Evolutionary conservation across 2,797 vertebrate genomes (phyloP), one percentile per base, ranked within the genome.

Genomic region (Scarus forsteni): DNA sequence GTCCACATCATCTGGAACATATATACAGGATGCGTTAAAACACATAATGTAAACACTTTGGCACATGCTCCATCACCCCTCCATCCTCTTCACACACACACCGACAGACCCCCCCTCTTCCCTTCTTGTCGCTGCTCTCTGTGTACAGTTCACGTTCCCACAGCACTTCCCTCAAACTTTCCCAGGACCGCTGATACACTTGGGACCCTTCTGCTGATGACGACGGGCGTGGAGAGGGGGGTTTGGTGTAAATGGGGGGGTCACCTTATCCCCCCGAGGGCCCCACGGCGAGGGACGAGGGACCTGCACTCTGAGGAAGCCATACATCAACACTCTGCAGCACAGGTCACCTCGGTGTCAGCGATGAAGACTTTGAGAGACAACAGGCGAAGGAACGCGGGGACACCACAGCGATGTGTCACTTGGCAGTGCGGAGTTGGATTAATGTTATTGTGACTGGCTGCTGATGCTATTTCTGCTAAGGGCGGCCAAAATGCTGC

Each of bases 101-200:
- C 50, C 60, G 34, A 43, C 40, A 58, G 8, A 11, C 42, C 61
- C 63, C 62, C 67, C 53, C 60, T 46, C 48, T 42, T 19, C 60
- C 54, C 56, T 80, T 67, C 84, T 73, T 86, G 79, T 85, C 73
- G 70, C 75, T 85, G 66, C 58, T 83, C 64, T 72, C 58, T 77
- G 72, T 67, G 84, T 86, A 82, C 85, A 90, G 90, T 92, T 91
- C 79, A 92, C 56, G 62, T 94, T 94, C 93, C 93, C 93, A 94
- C 92, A 94, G 89, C 91, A 75, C 82, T 80, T 60, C 57, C 76
- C 85, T 84, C 56, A 71, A 91, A 89, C 89, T 94, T 95, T 95
- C 94, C 93, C 94, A 95, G 92, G 94, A 75, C 73, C 63, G 53
- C 69, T 74, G 83, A 91, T 92, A 88, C 92, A 85, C 89, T 89